Base-by-base conservation (phyloP, 2,888 invertebrate species). In the Nomada flava region DNA sequence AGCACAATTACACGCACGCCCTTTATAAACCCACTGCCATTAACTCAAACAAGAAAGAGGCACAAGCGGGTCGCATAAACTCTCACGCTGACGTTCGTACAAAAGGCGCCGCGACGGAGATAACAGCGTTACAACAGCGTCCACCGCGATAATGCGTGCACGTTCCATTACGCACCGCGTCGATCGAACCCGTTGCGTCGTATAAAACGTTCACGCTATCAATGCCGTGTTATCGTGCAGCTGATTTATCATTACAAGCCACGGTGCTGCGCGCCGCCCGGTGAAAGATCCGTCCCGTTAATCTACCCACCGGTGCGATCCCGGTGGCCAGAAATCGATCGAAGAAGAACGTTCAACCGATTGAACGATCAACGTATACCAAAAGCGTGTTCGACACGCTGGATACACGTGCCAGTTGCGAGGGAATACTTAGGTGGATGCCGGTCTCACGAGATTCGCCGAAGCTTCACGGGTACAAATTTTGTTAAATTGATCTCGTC, bases 191-290 rank as follows among this genome's bases (percentile, higher is more conserved):
- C 36, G 13, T 1, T 7, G 59, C 69, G n/a, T 15, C 59, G 69
- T 47, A 60, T 59, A 79, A 79, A 53, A 59, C 60, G 65, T 42
- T 36, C 62, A 63, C 64, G 77, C 60, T 70, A 67, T 53, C 79
- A 36, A 20, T 26, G 53, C 26, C 70, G 52, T 76, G 79, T 60
- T 77, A 79, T 79, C 77, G 77, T 65, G 23, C 69, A 13, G 53
- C 20, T 79, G 79, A 79, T 79, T 79, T 79, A 79, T 79, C 59
- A 60, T 65, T 70, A 76, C 79, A 65, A 57, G 64, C 64, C 26
- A 18, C 15, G 4, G 15, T 50, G 53, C 26, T 55, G 36, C 29
- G 5, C 36, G 15, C 23, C 29, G 13, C 23, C 68, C 44, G 20
- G 26, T n/a, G 62, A n/a, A 76, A 64, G 20, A 67, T 68, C 75